Conservation (phyloP, 1,140 invertebrate species). For the Drosophila lacertosa region DNA sequence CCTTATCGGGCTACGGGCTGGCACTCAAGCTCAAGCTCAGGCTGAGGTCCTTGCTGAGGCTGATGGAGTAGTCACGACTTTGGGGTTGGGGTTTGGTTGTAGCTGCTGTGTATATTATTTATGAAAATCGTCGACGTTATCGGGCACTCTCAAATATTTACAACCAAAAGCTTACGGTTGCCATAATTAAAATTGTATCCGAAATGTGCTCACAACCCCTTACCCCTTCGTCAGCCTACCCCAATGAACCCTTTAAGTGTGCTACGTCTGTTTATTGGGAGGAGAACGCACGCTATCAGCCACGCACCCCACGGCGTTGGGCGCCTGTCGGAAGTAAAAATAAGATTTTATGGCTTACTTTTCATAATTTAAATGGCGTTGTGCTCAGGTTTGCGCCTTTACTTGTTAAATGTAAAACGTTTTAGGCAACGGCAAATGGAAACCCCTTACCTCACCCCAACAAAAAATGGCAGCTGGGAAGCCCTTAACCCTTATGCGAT, state of each 20-base stretch:
- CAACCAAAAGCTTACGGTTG: conserved; percentile 84
- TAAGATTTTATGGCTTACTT: conserved; percentile 83
- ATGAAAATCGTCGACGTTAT: conserved; percentile 84
- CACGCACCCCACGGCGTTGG: conserved; percentile 19
- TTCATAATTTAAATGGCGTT: conserved; percentile 77
- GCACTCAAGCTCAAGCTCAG: conserved; percentile 55
- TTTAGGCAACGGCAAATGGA: conserved; percentile 22
- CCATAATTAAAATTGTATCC: conserved; percentile 84
- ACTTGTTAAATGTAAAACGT: conserved; percentile 59
- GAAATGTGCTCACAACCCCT: conserved; percentile 57
- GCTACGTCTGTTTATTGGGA: conserved; percentile 5
- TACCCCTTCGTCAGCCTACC: not conserved
- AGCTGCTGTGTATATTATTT: conserved; percentile 74
- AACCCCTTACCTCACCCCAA: not conserved
- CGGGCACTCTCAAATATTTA: conserved; percentile 84
- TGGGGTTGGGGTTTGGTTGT: conserved; percentile 10
- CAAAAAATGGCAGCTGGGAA: too few relatives aligned
- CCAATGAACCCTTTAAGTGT: conserved; percentile 39
- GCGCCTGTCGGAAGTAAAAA: conserved; percentile 63
- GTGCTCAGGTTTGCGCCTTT: conserved; percentile 19
- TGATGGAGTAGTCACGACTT: conserved; percentile 44
- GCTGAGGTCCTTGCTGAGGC: conserved; percentile 15
- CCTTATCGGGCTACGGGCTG: conserved; percentile 59
- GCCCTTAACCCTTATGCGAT: not conserved
- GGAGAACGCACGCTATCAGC: conserved; percentile 22